phyloP scores from a whole-genome alignment of 2,888 invertebrate genomes.

The Nomada fabriciana region DNA sequence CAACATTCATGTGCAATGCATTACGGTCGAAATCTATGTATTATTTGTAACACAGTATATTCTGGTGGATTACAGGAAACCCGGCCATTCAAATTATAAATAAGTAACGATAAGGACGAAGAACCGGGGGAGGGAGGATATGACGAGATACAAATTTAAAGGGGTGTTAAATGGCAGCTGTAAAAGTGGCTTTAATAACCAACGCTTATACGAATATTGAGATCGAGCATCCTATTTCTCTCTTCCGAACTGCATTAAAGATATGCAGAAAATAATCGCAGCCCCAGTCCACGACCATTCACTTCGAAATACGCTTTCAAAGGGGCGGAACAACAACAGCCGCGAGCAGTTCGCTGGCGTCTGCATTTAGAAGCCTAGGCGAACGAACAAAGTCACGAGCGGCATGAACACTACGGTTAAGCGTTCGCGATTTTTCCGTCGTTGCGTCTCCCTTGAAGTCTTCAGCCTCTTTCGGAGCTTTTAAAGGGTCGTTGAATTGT shows the following conservation, averaged over 20 bases:
- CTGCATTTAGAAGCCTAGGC: conserved; percentile 14
- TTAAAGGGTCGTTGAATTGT: conserved; percentile 22
- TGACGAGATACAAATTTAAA: background rate
- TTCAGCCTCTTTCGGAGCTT: conserved; percentile 23
- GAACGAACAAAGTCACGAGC: conserved; percentile 18
- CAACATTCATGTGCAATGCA: no score
- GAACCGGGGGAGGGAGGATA: background rate
- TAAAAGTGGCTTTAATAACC: no score
- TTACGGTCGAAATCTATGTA: no score
- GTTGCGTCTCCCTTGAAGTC: conserved; percentile 8
- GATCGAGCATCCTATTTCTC: no score
- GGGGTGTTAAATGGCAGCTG: no score
- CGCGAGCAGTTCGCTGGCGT: conserved; percentile 4
- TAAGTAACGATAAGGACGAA: no score
- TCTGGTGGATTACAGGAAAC: no score
- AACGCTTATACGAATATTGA: no score
- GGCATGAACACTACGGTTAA: conserved; percentile 16
- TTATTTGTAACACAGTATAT: no score
- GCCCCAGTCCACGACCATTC: background rate
- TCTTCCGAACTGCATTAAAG: no score
- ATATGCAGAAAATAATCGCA: background rate
- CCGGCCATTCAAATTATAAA: no score
- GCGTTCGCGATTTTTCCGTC: background rate
- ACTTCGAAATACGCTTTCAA: background rate
- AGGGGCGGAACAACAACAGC: conserved; percentile 4